A percentile compares a stretch with the other conserved stretches of the same genome.
phyloP scores from a whole-genome alignment of 2,797 vertebrate species.

The Falco cherrug region DNA sequence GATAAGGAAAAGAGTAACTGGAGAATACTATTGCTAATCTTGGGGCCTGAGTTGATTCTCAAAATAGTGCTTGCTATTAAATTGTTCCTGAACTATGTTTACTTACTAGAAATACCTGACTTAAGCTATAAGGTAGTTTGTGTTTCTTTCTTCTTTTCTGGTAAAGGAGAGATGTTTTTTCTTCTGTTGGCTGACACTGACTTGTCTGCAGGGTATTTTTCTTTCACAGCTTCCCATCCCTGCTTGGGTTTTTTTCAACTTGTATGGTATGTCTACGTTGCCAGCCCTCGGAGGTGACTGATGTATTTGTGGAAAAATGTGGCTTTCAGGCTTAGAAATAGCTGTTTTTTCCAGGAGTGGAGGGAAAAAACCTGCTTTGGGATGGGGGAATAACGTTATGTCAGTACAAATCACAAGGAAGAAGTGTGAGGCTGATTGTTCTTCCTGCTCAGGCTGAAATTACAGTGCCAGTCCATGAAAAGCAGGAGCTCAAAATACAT shows the following conservation, averaged over 20 bases:
- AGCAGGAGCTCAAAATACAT: background rate
- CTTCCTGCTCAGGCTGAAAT: background rate
- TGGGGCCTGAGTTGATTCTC: background rate
- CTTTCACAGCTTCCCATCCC: background rate
- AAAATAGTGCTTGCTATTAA: background rate
- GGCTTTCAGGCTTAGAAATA: background rate
- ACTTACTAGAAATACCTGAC: background rate
- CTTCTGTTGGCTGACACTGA: background rate
- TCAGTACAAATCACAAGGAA: background rate
- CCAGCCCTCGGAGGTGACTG: background rate
- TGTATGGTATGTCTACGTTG: background rate
- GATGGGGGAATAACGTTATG: background rate
- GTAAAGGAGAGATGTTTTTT: background rate
- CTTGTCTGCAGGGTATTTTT: background rate
- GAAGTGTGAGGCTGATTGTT: background rate
- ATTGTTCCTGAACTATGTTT: background rate
- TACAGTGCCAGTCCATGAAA: background rate
- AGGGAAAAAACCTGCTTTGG: background rate
- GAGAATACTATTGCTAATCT: background rate
- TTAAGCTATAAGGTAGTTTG: background rate
- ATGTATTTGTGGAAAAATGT: background rate
- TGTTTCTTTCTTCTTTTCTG: background rate
- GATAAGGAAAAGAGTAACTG: background rate
- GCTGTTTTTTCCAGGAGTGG: background rate
- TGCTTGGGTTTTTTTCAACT: background rate